A percentile compares a stretch with the other conserved stretches of the same genome.
Evolutionary conservation across 2,113 vertebrate species (phyloP).

Genomic region (Aphyosemion australe): DNA sequence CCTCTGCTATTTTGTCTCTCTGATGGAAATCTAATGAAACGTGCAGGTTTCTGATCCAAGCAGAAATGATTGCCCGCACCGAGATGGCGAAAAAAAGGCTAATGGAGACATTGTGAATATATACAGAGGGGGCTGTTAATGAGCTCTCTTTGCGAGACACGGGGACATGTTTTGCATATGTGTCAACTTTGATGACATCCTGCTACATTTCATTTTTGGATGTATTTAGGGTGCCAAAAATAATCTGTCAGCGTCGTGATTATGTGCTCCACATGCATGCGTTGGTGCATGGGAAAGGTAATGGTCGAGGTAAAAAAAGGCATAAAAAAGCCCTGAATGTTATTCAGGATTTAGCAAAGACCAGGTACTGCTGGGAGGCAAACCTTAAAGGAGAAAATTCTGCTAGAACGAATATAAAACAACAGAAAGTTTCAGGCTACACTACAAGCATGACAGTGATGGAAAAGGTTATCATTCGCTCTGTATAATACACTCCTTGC

Average conservation of each 20-base stretch:
- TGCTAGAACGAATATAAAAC: conserved; percentile 11
- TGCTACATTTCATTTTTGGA: conserved; percentile 16
- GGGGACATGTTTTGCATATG: conserved; percentile 39
- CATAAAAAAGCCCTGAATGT: not conserved
- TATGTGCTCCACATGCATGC: conserved; percentile 10
- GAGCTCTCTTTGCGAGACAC: conserved; percentile 37
- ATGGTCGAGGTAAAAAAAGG: conserved; percentile 11
- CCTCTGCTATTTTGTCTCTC: conserved; percentile 34
- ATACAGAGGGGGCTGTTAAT: conserved; percentile 46
- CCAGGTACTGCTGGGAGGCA: conserved; percentile 1
- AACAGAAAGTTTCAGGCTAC: conserved; percentile 17
- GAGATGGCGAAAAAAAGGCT: not conserved
- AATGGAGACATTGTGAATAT: conserved; percentile 46
- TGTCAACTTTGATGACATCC: conserved; percentile 37
- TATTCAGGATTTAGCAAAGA: conserved; percentile 13
- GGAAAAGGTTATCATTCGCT: conserved; percentile 48
- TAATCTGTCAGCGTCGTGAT: conserved; percentile 31
- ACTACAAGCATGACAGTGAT: conserved; percentile 25
- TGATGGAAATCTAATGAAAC: conserved; percentile 57
- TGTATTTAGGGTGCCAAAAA: conserved; percentile 28
- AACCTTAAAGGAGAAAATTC: conserved; percentile 23
- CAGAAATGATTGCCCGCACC: conserved; percentile 37
- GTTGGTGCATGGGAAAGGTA: conserved; percentile 11
- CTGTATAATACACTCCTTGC: conserved; percentile 47
- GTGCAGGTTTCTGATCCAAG: conserved; percentile 38